Evolutionary conservation across 1,140 invertebrate genomes (phyloP), one percentile per base, ranked within the genome.

Genomic region (Listronotus bonariensis): DNA sequence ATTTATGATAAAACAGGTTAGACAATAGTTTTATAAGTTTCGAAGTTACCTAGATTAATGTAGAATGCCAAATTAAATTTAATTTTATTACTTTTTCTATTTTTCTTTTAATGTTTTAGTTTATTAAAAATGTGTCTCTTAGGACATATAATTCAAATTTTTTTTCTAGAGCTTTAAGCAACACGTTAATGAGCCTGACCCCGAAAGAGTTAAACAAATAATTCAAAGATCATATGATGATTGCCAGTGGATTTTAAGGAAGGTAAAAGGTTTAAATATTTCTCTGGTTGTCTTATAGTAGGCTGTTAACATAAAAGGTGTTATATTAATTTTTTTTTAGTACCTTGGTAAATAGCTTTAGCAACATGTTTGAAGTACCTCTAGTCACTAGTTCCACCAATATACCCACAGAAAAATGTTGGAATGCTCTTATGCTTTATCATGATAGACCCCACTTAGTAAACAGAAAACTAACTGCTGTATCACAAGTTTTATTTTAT

Each of bases 171-270:
- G 87, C 70, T 92, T 86, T 72, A 90, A 87, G 69, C 91, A 92
- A 74, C 89, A 93, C 77, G 78, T 84, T 34, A 80, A 86, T 71
- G 92, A 93, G 80, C 82, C 82, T 46, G 90, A 92, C 74, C 80
- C 84, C n/a, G 86, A 88, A 68, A 80, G 89, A 79, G 83, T 93
- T n/a, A 79, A 83, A 60, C 84, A 91, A 77, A 92, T 93, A 60
- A 90, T 92, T 26, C 20, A 83, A 48, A 86, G 88, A 78, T 89
- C 90, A 68, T 74, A 90, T 53, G 80, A 87, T 72, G 90, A 93
- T 82, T 86, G 88, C 45, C 83, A 91, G 64, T 93, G 91, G 91
- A 80, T 93, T 72, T 73, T 91, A 49, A 85, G 89, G 76, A 92
- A 92, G 84, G 90, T 90, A 77, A 74, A 82, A 92, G 84, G 90